phyloP scores from a whole-genome alignment of 2,888 invertebrate genomes.

The Molanna angustata region DNA sequence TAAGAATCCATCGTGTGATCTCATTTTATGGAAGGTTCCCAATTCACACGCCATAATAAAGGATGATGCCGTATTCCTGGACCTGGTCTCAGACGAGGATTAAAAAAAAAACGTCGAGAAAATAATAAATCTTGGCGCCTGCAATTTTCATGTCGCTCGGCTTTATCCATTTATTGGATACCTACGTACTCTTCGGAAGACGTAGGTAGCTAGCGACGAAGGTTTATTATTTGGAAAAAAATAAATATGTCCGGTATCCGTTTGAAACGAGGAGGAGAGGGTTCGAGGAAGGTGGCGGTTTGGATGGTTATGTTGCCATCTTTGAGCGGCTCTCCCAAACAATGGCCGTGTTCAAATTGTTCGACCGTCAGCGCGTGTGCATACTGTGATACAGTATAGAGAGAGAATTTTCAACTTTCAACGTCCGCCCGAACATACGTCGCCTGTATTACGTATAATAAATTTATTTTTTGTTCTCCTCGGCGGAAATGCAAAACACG shows the following conservation, averaged over 20 bases:
- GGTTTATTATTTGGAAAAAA: constrained; percentile 24
- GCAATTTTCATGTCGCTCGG: constrained; percentile 29
- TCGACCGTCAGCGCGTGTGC: constrained; percentile 22
- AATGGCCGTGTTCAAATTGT: constrained; percentile 29
- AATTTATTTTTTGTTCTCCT: constrained; percentile 22
- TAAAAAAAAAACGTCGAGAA: constrained; percentile 13
- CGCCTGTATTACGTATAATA: constrained; percentile 13
- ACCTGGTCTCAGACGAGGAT: neutral
- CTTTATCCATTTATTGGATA: constrained; percentile 15
- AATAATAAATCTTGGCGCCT: constrained; percentile 30
- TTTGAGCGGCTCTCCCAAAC: constrained; percentile 28
- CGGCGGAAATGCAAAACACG: constrained; percentile 28
- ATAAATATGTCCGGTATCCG: constrained; percentile 23
- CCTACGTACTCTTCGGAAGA: constrained; percentile 10
- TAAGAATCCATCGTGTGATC: no score
- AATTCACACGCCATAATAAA: constrained; percentile 10
- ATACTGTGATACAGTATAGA: neutral
- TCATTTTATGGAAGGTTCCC: constrained; percentile 16
- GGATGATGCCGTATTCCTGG: constrained; percentile 14
- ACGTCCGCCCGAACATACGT: constrained; percentile 18
- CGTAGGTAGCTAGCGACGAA: no score
- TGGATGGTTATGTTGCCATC: constrained; percentile 24
- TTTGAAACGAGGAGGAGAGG: neutral
- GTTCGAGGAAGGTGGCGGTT: constrained; percentile 5
- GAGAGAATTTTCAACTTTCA: no score